These are phyloP conservation scores for Zaprionus davidi DNA, from an alignment of 1,140 invertebrate genomes.

Conservation along the genomic window DNA sequence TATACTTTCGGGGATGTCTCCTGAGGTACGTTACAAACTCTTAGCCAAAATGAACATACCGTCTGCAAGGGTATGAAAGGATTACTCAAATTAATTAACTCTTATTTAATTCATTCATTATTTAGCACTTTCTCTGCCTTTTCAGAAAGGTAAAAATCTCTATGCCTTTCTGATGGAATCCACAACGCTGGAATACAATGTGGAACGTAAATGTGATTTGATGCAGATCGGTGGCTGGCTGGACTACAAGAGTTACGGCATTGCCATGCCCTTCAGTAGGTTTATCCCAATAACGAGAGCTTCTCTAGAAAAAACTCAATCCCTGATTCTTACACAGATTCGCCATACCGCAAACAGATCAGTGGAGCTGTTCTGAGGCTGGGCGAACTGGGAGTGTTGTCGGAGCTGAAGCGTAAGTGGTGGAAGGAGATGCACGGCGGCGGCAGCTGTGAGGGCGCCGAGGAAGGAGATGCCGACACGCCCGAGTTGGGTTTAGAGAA, in stretches of 20 bases:
- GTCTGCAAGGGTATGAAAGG: no score
- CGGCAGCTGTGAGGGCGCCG: constrained; percentile 61
- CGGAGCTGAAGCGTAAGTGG: constrained; percentile 92
- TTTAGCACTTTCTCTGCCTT: not conserved
- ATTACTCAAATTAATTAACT: no score
- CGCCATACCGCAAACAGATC: constrained; percentile 89
- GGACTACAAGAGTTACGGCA: constrained; percentile 93
- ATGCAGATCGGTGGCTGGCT: constrained; percentile 96
- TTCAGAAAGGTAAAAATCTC: constrained; percentile 88
- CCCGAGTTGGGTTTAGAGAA: constrained; percentile 87
- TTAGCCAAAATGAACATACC: no score
- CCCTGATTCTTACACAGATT: constrained; percentile 85
- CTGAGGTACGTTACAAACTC: no score
- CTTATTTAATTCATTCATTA: not conserved
- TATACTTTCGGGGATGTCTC: no score
- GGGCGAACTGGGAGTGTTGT: constrained; percentile 90
- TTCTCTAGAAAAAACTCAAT: not conserved
- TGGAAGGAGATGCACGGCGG: constrained; percentile 88
- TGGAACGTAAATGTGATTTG: constrained; percentile 95
- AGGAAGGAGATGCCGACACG: constrained; percentile 69
- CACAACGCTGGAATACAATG: constrained; percentile 94
- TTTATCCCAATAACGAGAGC: not conserved
- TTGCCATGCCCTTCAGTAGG: constrained; percentile 87
- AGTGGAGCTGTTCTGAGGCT: constrained; percentile 90
- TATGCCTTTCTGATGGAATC: constrained; percentile 98